phyloP scores from a whole-genome alignment of 2,113 vertebrate species.

The Mola mola region DNA sequence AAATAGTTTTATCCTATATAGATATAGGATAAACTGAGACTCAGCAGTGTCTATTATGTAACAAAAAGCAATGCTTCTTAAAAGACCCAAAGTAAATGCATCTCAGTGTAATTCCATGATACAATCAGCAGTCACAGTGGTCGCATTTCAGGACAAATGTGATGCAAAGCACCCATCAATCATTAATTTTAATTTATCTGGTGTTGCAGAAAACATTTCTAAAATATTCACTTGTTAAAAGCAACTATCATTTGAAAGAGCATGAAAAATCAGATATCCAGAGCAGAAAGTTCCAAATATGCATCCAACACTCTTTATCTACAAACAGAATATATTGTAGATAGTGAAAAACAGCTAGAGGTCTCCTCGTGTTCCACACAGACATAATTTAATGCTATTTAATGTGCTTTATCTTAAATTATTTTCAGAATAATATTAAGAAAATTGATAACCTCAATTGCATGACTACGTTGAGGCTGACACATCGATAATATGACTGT shows the following conservation, averaged over 20 bases:
- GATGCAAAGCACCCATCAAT: constrained; percentile 1
- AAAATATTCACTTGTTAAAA: constrained; percentile 27
- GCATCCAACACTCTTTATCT: constrained; percentile 59
- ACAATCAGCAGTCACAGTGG: neutral
- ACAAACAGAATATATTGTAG: constrained; percentile 32
- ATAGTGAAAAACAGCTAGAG: constrained; percentile 74
- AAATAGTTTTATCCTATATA: no score
- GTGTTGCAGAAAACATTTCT: constrained; percentile 17
- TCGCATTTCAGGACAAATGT: neutral
- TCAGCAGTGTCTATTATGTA: no score
- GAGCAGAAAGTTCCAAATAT: constrained; percentile 28
- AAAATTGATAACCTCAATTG: constrained; percentile 58
- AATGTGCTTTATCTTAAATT: constrained; percentile 75
- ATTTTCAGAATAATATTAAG: constrained; percentile 70
- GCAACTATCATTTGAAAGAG: constrained; percentile 41
- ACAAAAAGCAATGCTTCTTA: no score
- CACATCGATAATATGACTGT: constrained; percentile 31
- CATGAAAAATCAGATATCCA: neutral
- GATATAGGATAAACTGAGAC: no score
- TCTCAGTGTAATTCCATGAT: no score
- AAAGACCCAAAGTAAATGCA: no score
- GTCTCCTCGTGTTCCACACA: constrained; percentile 63
- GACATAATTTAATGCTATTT: constrained; percentile 77
- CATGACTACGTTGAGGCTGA: constrained; percentile 30
- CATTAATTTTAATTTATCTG: constrained; percentile 11